Percentiles rank a stretch among this genome's conserved stretches.
These are phyloP conservation scores for Geophilus truncorum DNA, from an alignment of 2,888 invertebrate species.

Conservation along the genomic window DNA sequence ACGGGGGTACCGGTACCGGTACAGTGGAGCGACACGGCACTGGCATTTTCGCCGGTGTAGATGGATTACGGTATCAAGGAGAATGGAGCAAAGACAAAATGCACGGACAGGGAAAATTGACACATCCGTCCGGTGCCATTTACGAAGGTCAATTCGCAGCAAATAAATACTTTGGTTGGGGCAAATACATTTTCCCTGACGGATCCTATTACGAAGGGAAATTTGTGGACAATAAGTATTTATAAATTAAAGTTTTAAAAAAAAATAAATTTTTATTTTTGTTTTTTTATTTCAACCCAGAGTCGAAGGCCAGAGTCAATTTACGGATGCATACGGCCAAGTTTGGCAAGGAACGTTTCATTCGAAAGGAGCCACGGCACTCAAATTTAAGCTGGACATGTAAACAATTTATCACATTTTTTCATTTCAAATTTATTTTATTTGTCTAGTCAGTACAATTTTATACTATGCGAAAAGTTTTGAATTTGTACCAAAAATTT, in stretches of 20 bases:
- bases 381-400: conserved; percentile 29
- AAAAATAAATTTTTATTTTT: not conserved
- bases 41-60: not conserved
- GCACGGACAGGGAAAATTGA: conserved; percentile 18
- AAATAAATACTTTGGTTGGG: conserved; percentile 53
- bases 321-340: conserved; percentile 23
- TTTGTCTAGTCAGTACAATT: not conserved
- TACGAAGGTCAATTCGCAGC: conserved; percentile 55
- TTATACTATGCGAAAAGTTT: no score
- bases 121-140: conserved; percentile 50
- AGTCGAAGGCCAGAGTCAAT: conserved; percentile 14
- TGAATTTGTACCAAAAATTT: not conserved
- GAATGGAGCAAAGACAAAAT: conserved; percentile 30
- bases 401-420: not conserved
- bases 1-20: no score
- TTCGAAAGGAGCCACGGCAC: not conserved
- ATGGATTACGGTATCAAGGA: conserved; percentile 30
- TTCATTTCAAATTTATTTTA: not conserved
- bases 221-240: conserved; percentile 52
- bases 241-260: not conserved
- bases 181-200: conserved; percentile 55
- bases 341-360: conserved; percentile 27
- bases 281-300: not conserved
- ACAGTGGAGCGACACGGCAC: conserved; percentile 25
- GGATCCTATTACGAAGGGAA: conserved; percentile 52